Evolutionary conservation across 2,113 vertebrate genomes (phyloP).

Genomic region (Pachyramphus minor): DNA sequence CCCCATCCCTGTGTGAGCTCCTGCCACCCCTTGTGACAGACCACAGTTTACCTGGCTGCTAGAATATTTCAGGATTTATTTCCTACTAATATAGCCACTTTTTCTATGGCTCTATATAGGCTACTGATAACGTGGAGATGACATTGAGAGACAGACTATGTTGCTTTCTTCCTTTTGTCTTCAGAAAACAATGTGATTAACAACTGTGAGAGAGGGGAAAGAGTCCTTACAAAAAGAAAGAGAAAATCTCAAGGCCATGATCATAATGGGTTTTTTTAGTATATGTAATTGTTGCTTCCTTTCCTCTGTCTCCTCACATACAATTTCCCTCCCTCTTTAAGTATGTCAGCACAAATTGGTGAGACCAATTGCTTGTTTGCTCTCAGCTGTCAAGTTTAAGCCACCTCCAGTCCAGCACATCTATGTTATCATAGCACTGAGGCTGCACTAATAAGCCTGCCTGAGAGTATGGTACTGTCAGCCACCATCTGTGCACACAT

Average conservation of each 20-base stretch:
- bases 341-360: background rate
- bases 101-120: background rate
- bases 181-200: background rate
- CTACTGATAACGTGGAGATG: background rate
- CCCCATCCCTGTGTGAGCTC: background rate
- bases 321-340: background rate
- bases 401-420: background rate
- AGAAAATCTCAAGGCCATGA: background rate
- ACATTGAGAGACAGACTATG: background rate
- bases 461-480: background rate
- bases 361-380: accelerated
- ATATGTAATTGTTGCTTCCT: background rate
- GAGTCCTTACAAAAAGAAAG: background rate
- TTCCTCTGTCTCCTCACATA: background rate
- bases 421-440: background rate
- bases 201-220: background rate
- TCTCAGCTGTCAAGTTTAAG: background rate
- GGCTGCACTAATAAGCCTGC: slow-evolving; percentile 30
- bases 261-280: background rate
- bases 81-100: background rate
- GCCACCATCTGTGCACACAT: background rate
- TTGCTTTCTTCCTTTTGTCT: background rate
- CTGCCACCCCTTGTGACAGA: background rate
- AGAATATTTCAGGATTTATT: background rate
- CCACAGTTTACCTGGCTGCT: background rate